Conservation (phyloP, 2,888 invertebrate species). For the Euplagia quadripunctaria region DNA sequence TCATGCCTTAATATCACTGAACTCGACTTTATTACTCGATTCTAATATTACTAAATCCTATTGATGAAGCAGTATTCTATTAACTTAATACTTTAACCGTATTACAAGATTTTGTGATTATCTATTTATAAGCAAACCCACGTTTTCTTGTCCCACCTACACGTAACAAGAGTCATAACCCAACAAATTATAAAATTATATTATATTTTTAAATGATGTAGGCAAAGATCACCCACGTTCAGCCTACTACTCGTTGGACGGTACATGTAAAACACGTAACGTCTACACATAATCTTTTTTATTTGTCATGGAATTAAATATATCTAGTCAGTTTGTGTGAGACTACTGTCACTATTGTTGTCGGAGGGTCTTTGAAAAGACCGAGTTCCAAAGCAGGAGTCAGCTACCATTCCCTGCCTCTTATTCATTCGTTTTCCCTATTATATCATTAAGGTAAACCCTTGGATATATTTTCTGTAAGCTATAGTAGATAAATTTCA, state of each 20-base stretch:
- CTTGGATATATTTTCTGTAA: too few species aligned
- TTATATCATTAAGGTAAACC: too few species aligned
- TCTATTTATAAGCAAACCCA: neutral
- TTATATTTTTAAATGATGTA: neutral
- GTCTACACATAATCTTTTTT: neutral
- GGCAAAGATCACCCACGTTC: constrained; percentile 11
- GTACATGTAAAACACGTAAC: neutral
- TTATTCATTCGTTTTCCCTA: too few species aligned
- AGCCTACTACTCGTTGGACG: constrained; percentile 2
- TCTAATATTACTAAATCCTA: neutral
- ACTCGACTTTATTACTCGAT: too few species aligned
- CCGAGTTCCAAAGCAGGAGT: too few species aligned
- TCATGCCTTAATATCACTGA: too few species aligned
- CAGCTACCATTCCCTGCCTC: too few species aligned
- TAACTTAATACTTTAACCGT: neutral
- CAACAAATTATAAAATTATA: neutral
- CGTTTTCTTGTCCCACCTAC: neutral
- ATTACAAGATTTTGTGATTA: neutral
- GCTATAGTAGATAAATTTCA: too few species aligned
- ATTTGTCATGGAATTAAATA: neutral
- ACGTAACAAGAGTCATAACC: neutral
- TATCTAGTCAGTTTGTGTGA: neutral
- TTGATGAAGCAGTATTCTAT: neutral
- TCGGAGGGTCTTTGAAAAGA: too few species aligned
- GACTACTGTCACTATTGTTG: too few species aligned